Evolutionary conservation across 2,888 invertebrate genomes (phyloP), one percentile per base, ranked within the genome.

Genomic region (Cephus pygmeus): DNA sequence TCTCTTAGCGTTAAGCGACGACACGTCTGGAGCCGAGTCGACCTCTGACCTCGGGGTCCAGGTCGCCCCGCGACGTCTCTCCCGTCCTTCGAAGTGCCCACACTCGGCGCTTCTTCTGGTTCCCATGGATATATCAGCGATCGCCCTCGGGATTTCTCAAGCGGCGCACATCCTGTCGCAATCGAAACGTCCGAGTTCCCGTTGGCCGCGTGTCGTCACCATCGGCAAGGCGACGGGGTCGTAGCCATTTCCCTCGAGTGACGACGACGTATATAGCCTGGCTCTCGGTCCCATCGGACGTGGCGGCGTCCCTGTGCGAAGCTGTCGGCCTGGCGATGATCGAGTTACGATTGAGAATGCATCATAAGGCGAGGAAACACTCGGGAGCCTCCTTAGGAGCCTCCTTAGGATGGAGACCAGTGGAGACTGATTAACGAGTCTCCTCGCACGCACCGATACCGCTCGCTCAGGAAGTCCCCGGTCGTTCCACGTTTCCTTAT

Each of bases 401-500:
- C 56, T 23, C 56, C 23, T 23, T 9, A 23, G 56, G 56, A 56
- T 33, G 33, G 33, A 3, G 33, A 33, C 33, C 33, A 33, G 1
- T 0, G 71, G 23, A 4, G 56, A 74, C 80, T 81, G 76, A 81
- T 81, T 81, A 81, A 73, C 80, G 78, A 81, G 80, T 81, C 80
- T 69, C 76, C 75, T 75, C 81, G 75, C 81, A 80, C 78, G 75
- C 80, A 75, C 76, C 76, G 75, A 81, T 81, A 79, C 81, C 81
- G 81, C 80, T 81, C 79, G 76, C 75, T 80, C 80, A 79, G 81
- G 81, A 81, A 81, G 78, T 76, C 12, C 71, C 0, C 71, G 71
- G 12, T 71, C 34, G 23, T 71, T 56, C 1, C n/a, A 12, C 71
- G 71, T 71, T 31, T 71, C 31, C 71, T 71, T 23, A 23, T 31